phyloP scores from a whole-genome alignment of 2,797 vertebrate genomes.

The Coreius guichenoti region DNA sequence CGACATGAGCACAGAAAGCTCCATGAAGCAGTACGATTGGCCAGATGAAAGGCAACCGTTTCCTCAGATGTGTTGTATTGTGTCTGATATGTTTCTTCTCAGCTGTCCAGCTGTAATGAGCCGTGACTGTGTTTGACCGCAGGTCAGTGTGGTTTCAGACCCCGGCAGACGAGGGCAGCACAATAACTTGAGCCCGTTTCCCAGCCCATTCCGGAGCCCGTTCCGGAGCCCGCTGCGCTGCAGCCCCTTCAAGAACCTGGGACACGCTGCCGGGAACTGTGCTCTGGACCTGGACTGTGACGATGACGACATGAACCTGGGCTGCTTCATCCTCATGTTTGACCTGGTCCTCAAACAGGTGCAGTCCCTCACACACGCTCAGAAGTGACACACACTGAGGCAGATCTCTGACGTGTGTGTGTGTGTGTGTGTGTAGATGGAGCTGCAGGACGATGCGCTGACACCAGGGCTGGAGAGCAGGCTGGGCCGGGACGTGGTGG shows the following conservation, averaged over 20 bases:
- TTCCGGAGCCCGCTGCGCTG: conserved; percentile 91
- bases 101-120: no score
- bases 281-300: conserved; percentile 95
- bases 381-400: not conserved
- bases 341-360: conserved; percentile 99
- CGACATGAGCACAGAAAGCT: not conserved
- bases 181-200: conserved; percentile 93
- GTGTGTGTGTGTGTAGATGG: conserved; percentile 85
- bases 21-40: no score
- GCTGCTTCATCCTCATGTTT: conserved; percentile 99
- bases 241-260: conserved; percentile 96
- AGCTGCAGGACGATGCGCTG: conserved; percentile 96
- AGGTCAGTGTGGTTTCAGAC: conserved; percentile 97
- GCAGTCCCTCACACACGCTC: conserved; percentile 34
- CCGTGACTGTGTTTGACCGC: not conserved
- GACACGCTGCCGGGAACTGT: conserved; percentile 88
- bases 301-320: conserved; percentile 98
- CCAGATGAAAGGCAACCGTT: not conserved
- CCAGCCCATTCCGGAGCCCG: conserved; percentile 96
- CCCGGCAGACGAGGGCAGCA: conserved; percentile 92
- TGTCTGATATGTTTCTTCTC: not conserved
- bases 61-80: not conserved
- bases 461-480: conserved; percentile 94
- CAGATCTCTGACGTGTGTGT: not conserved
- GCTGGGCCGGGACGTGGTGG: conserved; percentile 94